Evolutionary conservation across 2,797 vertebrate genomes (phyloP).

Genomic region (Fundulus diaphanus): DNA sequence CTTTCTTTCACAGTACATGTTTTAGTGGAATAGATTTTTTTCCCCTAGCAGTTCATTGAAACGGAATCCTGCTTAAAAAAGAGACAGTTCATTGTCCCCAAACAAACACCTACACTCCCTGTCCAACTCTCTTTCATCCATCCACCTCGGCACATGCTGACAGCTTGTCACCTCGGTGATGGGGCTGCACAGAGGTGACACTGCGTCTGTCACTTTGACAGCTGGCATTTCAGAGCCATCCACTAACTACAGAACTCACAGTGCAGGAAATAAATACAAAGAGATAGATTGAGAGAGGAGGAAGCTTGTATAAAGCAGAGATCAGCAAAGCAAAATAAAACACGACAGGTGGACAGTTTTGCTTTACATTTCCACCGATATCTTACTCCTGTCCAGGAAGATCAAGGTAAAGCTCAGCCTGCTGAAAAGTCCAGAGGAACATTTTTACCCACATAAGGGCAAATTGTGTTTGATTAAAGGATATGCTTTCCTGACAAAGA

Average conservation of each 20-base stretch:
- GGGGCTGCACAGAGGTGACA: conserved; percentile 72
- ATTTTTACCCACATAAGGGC: conserved; percentile 25
- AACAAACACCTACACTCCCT: conserved; percentile 28
- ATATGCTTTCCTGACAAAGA: conserved; percentile 9
- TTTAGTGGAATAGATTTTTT: conserved; percentile 28
- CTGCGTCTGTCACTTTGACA: conserved; percentile 70
- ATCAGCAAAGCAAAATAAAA: conserved; percentile 70
- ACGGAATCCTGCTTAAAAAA: neutral
- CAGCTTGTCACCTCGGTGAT: conserved; percentile 62
- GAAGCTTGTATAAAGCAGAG: conserved; percentile 37
- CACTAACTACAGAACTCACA: conserved; percentile 55
- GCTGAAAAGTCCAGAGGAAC: conserved; percentile 14
- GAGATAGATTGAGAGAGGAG: conserved; percentile 31
- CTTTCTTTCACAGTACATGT: neutral
- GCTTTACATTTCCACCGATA: conserved; percentile 54
- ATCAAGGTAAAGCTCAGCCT: conserved; percentile 38
- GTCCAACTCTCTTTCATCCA: conserved; percentile 17
- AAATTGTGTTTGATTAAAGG: conserved; percentile 1
- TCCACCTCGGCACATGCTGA: conserved; percentile 48
- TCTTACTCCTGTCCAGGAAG: conserved; percentile 50
- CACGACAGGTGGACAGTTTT: conserved; percentile 59
- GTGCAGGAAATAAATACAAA: conserved; percentile 42
- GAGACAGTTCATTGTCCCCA: conserved; percentile 19
- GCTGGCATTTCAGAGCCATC: conserved; percentile 73
- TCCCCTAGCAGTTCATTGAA: neutral